Percentiles rank a stretch among this genome's conserved stretches.
phyloP scores from a whole-genome alignment of 2,888 invertebrate species.

The Drosophila crucigera region DNA sequence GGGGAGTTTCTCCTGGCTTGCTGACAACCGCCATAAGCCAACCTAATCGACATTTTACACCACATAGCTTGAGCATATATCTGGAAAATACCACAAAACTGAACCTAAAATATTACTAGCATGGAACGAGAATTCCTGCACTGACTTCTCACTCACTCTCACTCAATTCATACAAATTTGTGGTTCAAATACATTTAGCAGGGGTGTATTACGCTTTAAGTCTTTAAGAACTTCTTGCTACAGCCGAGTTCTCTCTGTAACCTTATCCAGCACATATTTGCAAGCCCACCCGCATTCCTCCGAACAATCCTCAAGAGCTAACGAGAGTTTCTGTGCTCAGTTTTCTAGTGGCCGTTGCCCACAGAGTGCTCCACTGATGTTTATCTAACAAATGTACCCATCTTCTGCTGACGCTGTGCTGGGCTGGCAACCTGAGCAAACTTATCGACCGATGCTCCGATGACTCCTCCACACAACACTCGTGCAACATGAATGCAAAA shows the following conservation, averaged over 20 bases:
- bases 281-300: slow-evolving; percentile 1
- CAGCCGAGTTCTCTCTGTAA: neutral
- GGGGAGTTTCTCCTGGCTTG: neutral
- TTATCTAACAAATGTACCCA: slow-evolving; percentile 68
- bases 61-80: neutral
- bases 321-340: slow-evolving; percentile 40
- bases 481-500: slow-evolving; percentile 26
- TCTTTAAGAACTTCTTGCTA: neutral
- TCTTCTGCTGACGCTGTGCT: slow-evolving; percentile 18
- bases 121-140: neutral
- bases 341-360: slow-evolving; percentile 36
- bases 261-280: slow-evolving; percentile 1
- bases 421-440: slow-evolving; percentile 45
- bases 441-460: slow-evolving; percentile 43
- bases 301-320: slow-evolving; percentile 23
- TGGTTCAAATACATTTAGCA: neutral
- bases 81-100: neutral
- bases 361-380: slow-evolving; percentile 48
- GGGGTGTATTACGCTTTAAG: neutral
- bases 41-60: neutral
- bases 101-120: neutral
- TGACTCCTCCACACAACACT: slow-evolving; percentile 37
- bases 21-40: neutral
- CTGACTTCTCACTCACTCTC: neutral
- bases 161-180: neutral